phyloP scores from a whole-genome alignment of 1,140 invertebrate genomes.

The Tribolium madens region DNA sequence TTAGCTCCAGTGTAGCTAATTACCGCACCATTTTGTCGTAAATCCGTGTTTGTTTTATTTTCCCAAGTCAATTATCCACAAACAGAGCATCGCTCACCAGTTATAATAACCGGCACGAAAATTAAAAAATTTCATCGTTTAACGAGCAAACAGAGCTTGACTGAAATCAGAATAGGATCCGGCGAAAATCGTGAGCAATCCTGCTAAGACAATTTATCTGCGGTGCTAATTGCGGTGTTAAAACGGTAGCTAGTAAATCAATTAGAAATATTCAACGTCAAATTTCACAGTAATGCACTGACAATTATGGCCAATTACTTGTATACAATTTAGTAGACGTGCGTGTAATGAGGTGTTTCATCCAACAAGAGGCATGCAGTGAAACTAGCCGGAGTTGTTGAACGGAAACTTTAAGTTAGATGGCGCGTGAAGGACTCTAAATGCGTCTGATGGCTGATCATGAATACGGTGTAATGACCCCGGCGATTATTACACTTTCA shows the following conservation, averaged over 20 bases:
- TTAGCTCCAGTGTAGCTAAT: background rate
- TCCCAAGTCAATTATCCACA: background rate
- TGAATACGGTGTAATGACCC: conserved; percentile 36
- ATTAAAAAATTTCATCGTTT: too few relatives aligned
- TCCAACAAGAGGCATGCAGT: conserved; percentile 34
- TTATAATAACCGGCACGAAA: too few relatives aligned
- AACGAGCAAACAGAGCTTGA: too few relatives aligned
- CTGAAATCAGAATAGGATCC: too few relatives aligned
- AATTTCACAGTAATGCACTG: conserved; percentile 38
- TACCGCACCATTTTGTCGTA: background rate
- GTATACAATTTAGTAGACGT: conserved; percentile 39
- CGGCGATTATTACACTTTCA: conserved; percentile 34
- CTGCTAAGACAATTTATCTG: conserved; percentile 18
- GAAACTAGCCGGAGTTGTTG: conserved; percentile 23
- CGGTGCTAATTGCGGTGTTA: conserved; percentile 25
- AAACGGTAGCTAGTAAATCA: conserved; percentile 33
- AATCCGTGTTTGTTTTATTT: background rate
- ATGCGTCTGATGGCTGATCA: conserved; percentile 29
- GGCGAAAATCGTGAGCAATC: background rate
- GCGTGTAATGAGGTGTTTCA: conserved; percentile 38
- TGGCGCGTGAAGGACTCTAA: conserved; percentile 34
- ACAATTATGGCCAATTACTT: conserved; percentile 33
- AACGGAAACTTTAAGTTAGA: conserved; percentile 38
- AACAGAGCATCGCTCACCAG: background rate
- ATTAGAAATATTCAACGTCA: conserved; percentile 38